Base-by-base conservation (phyloP, 2,888 invertebrate genomes). In the Agonopterix subpropinquella region DNA sequence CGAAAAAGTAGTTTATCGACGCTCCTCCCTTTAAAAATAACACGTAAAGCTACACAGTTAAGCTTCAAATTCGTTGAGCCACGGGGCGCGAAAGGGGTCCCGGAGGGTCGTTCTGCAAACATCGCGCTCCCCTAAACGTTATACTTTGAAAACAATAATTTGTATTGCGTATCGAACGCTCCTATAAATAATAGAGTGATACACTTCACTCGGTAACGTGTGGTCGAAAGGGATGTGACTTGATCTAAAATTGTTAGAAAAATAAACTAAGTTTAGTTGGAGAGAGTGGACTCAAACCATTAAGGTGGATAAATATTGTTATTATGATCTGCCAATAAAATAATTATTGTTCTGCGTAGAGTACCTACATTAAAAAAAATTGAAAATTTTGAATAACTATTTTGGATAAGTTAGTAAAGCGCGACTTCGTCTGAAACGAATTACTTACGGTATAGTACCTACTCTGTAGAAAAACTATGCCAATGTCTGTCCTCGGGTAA, bases 61-160 rank as follows among this genome's bases (percentile, higher is more conserved):
- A 76, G 78, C 65, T 57, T 67, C 67, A 75, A 66, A 77, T 73
- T 84, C 64, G 73, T 57, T 53, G 56, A 61, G 66, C 65, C 48
- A 44, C 47, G 48, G 47, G 49, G 44, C 53, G 54, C 58, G 59
- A 61, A 73, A 2, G 70, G 71, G 64, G 64, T 68, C 73, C 77
- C 77, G 53, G 74, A 82, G 88, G 88, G 88, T 84, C 81, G 81
- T 74, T 84, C 71, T 66, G 77, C 84, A 87, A 88, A 88, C 88
- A 87, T 74, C 73, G 74, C 67, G 77, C 78, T 81, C 86, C 88
- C 88, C 86, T 86, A 85, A 87, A 86, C 85, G 86, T 85, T 87
- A 88, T 88, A 88, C 88, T 88, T 88, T 87, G 88, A 88, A 87
- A 88, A 88, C 87, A 88, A 88, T 87, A 87, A 88, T 88, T 88